phyloP scores from a whole-genome alignment of 2,797 vertebrate genomes.

The Rachycentron canadum region DNA sequence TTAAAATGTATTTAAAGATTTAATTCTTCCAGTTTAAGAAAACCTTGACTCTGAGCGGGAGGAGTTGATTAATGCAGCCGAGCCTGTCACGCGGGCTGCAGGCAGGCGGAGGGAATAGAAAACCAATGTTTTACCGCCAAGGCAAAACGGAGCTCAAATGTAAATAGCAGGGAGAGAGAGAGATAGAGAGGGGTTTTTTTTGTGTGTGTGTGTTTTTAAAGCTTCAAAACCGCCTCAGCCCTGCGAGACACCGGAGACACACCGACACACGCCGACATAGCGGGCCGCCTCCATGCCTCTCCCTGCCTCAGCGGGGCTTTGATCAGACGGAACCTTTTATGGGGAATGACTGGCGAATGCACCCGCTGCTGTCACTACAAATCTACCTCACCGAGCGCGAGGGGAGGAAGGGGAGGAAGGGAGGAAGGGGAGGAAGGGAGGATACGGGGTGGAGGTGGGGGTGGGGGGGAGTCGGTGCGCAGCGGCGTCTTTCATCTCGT shows the following conservation, averaged over 20 bases:
- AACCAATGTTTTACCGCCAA: conserved; percentile 81
- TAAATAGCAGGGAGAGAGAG: conserved; percentile 84
- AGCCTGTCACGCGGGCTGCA: conserved; percentile 79
- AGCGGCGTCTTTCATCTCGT: conserved; percentile 81
- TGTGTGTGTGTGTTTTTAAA: conserved; percentile 70
- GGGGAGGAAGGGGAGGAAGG: conserved; percentile 49
- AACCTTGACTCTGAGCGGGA: conserved; percentile 57
- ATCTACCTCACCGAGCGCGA: conserved; percentile 81
- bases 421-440: neutral
- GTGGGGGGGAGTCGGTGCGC: conserved; percentile 46
- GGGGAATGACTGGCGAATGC: conserved; percentile 85
- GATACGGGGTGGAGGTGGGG: conserved; percentile 6
- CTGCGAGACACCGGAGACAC: conserved; percentile 84
- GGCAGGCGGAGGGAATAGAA: conserved; percentile 72
- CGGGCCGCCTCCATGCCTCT: conserved; percentile 75
- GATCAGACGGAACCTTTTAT: conserved; percentile 87
- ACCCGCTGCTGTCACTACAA: conserved; percentile 88
- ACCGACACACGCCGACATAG: conserved; percentile 72
- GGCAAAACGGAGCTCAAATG: conserved; percentile 86
- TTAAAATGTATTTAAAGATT: conserved; percentile 84
- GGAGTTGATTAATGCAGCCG: conserved; percentile 77
- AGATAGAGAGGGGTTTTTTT: conserved; percentile 68
- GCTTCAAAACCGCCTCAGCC: conserved; percentile 81
- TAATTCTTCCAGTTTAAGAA: conserved; percentile 78
- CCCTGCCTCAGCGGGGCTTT: conserved; percentile 82